These are phyloP conservation scores for Heterodera filipjevi DNA, from an alignment of 2,888 invertebrate species.

Conservation along the genomic window DNA sequence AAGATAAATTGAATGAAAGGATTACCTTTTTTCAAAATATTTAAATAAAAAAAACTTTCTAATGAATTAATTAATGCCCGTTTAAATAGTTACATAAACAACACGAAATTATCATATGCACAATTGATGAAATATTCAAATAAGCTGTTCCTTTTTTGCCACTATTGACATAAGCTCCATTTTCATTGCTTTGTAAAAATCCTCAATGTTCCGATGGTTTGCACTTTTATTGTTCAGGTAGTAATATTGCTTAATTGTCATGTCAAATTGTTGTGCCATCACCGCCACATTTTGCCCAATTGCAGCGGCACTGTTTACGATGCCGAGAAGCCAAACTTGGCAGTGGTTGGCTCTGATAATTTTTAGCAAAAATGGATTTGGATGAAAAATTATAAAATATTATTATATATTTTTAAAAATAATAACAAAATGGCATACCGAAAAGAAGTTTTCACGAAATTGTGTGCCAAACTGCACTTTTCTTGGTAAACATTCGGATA, in stretches of 20 bases:
- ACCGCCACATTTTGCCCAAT: neutral
- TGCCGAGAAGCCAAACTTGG: constrained; percentile 12
- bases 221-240: neutral
- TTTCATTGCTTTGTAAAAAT: too few relatives aligned
- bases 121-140: too few relatives aligned
- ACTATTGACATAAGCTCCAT: too few relatives aligned
- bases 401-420: neutral
- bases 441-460: neutral
- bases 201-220: too few relatives aligned
- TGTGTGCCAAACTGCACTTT: neutral
- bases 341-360: neutral
- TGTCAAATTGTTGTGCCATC: neutral
- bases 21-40: too few relatives aligned
- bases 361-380: neutral
- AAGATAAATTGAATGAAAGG: too few relatives aligned
- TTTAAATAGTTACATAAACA: too few relatives aligned
- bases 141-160: too few relatives aligned
- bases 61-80: too few relatives aligned
- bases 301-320: neutral
- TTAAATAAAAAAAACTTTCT: too few relatives aligned
- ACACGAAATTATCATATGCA: too few relatives aligned
- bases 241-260: neutral
- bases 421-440: neutral
- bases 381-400: neutral
- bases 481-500: neutral